phyloP scores from a whole-genome alignment of 2,113 vertebrate genomes.

The Rattus norvegicus region DNA sequence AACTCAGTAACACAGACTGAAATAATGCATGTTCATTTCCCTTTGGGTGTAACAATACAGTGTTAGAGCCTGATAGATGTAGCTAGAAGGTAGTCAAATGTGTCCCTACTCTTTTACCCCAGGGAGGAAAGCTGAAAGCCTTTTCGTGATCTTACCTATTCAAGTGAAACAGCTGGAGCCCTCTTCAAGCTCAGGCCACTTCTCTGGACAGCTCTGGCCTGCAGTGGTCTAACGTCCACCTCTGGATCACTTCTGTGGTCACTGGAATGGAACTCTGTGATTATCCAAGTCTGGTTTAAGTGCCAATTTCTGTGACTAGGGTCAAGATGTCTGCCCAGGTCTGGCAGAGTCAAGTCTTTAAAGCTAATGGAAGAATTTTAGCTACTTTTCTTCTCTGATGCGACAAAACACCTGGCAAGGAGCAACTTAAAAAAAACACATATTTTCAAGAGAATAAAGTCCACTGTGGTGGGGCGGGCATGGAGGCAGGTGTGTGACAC shows the following conservation, averaged over 20 bases:
- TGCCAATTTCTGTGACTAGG: neutral
- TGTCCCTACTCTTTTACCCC: neutral
- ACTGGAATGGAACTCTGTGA: neutral
- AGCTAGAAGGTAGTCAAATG: neutral
- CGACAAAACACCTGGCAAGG: neutral
- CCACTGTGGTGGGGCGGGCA: neutral
- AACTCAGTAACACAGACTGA: neutral
- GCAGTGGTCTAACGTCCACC: neutral
- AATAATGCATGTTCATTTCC: neutral
- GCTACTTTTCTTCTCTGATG: neutral
- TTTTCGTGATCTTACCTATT: neutral
- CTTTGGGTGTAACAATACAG: neutral
- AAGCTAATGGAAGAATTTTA: neutral
- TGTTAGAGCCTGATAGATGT: neutral
- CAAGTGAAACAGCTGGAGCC: neutral
- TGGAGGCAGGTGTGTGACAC: neutral
- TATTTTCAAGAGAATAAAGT: too few species aligned
- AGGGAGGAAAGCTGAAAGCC: neutral
- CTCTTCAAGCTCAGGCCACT: neutral
- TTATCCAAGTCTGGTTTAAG: neutral
- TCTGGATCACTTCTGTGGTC: neutral
- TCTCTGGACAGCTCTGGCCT: neutral
- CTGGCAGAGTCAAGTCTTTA: neutral
- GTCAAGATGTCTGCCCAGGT: neutral
- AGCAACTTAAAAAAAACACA: neutral